Base-by-base conservation (phyloP, 2,113 vertebrate species). In the Pangasianodon gigas region DNA sequence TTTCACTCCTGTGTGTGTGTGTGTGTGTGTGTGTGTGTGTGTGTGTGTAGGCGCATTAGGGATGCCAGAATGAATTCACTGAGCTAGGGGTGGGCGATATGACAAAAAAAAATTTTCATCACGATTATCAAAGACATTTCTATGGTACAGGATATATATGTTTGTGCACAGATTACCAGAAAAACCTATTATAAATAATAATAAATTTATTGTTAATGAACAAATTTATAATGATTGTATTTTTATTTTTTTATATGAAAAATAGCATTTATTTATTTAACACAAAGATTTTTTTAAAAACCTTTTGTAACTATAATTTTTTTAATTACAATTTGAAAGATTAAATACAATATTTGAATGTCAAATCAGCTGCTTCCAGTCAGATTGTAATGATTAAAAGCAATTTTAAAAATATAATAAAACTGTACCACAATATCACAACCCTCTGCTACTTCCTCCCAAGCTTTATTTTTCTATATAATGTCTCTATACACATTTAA, bases 21-120 rank as follows among this genome's bases (percentile, higher is more conserved):
- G 89, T 67, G 46, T 65, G 84, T 83, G 21, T 69, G 77, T 80
- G 71, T 90, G 88, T 77, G n/a, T 7, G 48, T 75, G 60, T 82
- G 19, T 62, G 71, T 74, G 54, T 74, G 67, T 80, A 56, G 32
- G 56, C 4, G 32, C 54, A 48, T 83, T 83, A 58, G 81, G 82
- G n/a, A 60, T 84, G 82, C 82, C 82, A 84, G 54, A 56, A 83
- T 58, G 9, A 83, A 83, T 83, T 83, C 32, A 19, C 48, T n/a
- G 46, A 81, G 18, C 48, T 8, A 60, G 9, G 19, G 32, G 81
- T 84, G 19, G 54, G 81, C 29, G 48, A 41, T 84, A 19, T 32
- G 14, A 32, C 51, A n/a, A 46, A 24, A 46, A 51, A 75, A 69
- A 32, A 32, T 1, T 3, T 6, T 6, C 4, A 32, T 74, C 18